phyloP scores from a whole-genome alignment of 2,797 vertebrate genomes.

The Parauchenoglanis punctatus region DNA sequence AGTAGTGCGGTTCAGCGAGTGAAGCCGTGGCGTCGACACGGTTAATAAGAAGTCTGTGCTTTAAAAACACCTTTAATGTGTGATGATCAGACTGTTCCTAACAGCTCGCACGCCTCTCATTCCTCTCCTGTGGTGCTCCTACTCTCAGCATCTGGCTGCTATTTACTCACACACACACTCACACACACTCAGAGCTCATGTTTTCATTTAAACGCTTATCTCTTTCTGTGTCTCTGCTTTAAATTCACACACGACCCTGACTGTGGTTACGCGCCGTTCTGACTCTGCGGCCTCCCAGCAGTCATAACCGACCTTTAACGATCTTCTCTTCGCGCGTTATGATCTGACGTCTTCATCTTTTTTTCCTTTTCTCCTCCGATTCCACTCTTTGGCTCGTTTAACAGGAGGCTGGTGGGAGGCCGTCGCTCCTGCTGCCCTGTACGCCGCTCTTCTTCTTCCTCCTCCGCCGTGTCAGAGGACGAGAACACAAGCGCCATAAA shows the following conservation, averaged over 20 bases:
- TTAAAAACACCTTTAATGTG: slow-evolving; percentile 13
- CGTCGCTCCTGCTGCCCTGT: neutral
- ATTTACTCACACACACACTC: neutral
- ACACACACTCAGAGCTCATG: neutral
- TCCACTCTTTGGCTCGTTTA: neutral
- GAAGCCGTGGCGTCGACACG: neutral
- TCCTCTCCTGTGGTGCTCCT: slow-evolving; percentile 21
- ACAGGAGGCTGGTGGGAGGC: slow-evolving; percentile 22
- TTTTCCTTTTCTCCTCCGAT: neutral
- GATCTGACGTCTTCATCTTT: neutral
- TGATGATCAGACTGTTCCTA: slow-evolving; percentile 23
- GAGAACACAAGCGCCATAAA: slow-evolving; percentile 6
- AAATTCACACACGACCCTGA: neutral
- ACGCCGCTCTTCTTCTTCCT: neutral
- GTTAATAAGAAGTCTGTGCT: neutral
- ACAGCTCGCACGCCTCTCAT: slow-evolving; percentile 13
- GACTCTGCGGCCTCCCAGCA: neutral
- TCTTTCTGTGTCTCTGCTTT: neutral
- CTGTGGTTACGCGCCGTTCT: neutral
- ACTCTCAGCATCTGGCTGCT: neutral
- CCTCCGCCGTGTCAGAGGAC: slow-evolving; percentile 24
- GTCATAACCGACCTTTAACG: neutral
- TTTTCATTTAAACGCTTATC: neutral
- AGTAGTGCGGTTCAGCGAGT: neutral
- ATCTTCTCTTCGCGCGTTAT: neutral